A percentile compares a stretch with the other conserved stretches of the same genome.
Evolutionary conservation across 2,888 invertebrate genomes (phyloP).

Genomic region (Dryomyza anilis): DNA sequence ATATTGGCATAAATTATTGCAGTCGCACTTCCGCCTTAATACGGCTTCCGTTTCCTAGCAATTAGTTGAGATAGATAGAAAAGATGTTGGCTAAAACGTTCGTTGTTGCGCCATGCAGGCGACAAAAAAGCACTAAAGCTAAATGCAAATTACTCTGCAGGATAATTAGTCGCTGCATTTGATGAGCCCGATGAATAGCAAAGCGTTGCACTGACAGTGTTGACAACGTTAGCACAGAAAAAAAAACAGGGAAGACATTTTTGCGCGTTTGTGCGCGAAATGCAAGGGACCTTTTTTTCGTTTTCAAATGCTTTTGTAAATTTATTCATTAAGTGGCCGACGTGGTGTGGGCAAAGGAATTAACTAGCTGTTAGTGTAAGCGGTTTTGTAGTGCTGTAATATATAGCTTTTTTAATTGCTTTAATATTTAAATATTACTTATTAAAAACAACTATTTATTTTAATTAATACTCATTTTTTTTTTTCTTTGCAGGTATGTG

Average conservation of each 20-base stretch:
- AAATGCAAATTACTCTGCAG: constrained; percentile 11
- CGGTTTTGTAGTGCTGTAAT: no score
- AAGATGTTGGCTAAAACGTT: neutral
- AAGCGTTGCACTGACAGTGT: neutral
- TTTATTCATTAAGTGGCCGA: neutral
- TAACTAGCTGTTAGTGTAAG: neutral
- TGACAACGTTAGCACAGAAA: neutral
- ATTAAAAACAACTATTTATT: neutral
- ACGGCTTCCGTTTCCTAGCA: constrained; percentile 50
- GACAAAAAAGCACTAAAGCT: neutral
- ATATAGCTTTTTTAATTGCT: no score
- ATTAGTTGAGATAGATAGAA: constrained; percentile 8
- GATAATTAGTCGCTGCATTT: constrained; percentile 18
- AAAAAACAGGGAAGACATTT: neutral
- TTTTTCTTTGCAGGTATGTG: constrained; percentile 4
- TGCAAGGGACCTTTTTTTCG: no score
- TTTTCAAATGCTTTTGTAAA: no score
- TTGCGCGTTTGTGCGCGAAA: no score
- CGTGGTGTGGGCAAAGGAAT: neutral
- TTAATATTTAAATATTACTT: neutral
- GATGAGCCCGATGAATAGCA: neutral
- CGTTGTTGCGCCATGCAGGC: neutral
- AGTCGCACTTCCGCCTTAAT: constrained; percentile 52
- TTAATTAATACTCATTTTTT: neutral
- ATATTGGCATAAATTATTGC: constrained; percentile 56